phyloP scores from a whole-genome alignment of 2,797 vertebrate species.

The Acanthurus leucopareius region DNA sequence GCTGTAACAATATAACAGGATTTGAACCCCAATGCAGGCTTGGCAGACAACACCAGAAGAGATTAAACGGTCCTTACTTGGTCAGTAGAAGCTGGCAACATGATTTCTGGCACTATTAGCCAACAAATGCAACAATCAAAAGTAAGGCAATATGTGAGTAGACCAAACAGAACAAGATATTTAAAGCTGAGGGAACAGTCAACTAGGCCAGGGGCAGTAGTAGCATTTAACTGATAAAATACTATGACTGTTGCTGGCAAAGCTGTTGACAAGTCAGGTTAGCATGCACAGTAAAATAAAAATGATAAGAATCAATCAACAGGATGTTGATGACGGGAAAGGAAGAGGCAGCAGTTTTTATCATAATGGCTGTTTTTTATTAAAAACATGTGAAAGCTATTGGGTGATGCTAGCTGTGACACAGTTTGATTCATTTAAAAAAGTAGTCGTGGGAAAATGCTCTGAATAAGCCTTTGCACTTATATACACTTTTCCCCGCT shows the following conservation, averaged over 20 bases:
- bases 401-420: background rate
- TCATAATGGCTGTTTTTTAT: background rate
- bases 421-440: background rate
- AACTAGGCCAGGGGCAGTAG: too few species aligned
- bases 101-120: conserved; percentile 1
- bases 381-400: background rate
- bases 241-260: background rate
- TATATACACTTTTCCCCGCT: conserved; percentile 1
- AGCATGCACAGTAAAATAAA: background rate
- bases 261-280: background rate
- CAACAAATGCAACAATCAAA: conserved; percentile 5
- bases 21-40: conserved; percentile 18
- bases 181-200: background rate
- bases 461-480: conserved; percentile 1
- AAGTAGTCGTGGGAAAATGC: conserved; percentile 22
- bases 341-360: background rate
- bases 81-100: conserved; percentile 12
- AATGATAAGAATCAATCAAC: background rate
- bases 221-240: background rate
- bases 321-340: background rate
- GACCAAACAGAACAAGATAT: background rate
- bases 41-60: conserved; percentile 15
- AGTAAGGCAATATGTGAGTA: background rate
- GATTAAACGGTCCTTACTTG: conserved; percentile 37
- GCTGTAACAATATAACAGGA: conserved; percentile 9